Evolutionary conservation across 2,888 invertebrate genomes (phyloP).

Genomic region (Acleris laterana): DNA sequence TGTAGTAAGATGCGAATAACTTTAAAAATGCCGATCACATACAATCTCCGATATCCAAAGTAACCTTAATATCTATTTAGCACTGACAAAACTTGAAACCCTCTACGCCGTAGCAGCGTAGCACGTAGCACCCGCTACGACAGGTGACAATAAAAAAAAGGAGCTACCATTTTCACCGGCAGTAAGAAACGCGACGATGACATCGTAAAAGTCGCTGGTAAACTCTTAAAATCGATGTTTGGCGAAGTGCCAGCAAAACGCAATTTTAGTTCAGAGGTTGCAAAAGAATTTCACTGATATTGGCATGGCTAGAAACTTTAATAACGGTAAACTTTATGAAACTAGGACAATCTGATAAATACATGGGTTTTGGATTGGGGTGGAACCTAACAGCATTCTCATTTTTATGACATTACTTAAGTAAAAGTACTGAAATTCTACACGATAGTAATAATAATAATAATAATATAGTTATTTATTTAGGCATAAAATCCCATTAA

Average conservation of each 20-base stretch:
- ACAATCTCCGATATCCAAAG: too few species aligned
- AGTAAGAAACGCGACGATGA: constrained; percentile 1
- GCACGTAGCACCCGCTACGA: constrained; percentile 13
- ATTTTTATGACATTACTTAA: too few species aligned
- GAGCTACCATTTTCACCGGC: constrained; percentile 4
- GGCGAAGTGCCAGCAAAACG: constrained; percentile 12
- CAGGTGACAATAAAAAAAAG: constrained; percentile 3
- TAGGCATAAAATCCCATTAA: too few species aligned
- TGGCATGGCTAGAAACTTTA: not conserved
- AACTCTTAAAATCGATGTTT: constrained; percentile 14
- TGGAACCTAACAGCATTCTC: too few species aligned
- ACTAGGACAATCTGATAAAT: not conserved
- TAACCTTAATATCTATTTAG: too few species aligned
- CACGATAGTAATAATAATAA: too few species aligned
- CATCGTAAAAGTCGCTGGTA: constrained; percentile 11
- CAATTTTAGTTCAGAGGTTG: constrained; percentile 17
- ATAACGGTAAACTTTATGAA: not conserved
- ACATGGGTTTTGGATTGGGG: too few species aligned
- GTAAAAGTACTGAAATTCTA: too few species aligned
- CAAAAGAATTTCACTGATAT: not conserved
- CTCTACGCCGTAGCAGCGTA: constrained; percentile 2
- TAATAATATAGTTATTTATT: too few species aligned
- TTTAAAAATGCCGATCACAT: too few species aligned
- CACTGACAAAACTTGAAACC: not conserved
- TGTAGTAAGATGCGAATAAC: too few species aligned